Evolutionary conservation across 2,113 vertebrate species (phyloP), one percentile per base, ranked within the genome.

Genomic region (Poeciliopsis occidentalis): DNA sequence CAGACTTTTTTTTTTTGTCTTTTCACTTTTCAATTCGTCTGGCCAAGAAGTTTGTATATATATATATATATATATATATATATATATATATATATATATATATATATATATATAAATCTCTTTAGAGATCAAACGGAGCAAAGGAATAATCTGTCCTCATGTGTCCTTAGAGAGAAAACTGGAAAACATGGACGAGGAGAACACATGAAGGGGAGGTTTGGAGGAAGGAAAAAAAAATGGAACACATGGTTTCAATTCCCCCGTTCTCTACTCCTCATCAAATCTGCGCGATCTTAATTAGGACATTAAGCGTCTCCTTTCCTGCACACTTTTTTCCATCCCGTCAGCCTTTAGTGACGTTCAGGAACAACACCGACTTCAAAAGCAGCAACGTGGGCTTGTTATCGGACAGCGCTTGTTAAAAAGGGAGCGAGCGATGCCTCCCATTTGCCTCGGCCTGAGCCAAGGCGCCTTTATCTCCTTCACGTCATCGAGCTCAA

Each of bases 281-380:
- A 86, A 92, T 92, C 91, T 87, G 64, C 69, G 61, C 79, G 64
- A 91, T 92, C 92, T 92, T 91, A 91, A 92, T 93, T 85, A 84
- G 84, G 86, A 87, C 87, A 93, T 91, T 89, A 88, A 80, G 81
- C 75, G 80, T 82, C 64, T 89, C 82, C 77, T 86, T 79, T 76
- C 37, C 64, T 44, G 69, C 81, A 27, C 70, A 34, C 10, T 81
- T 88, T 57, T 89, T 88, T 89, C 87, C 89, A 91, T 88, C 76
- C 70, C 89, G 87, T 88, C 88, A 93, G 85, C 85, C 85, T 65
- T 89, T 70, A 57, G 84, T 91, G 85, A 87, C 85, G 80, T 84
- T 57, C 79, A 66, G 70, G 27, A 90, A 84, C 71, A 84, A 85
- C 82, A 77, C 76, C 63, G 13, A 69, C 85, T 80, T 85, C 87